Conservation (phyloP, 2,797 vertebrate species). For the Acanthurus lineatus region DNA sequence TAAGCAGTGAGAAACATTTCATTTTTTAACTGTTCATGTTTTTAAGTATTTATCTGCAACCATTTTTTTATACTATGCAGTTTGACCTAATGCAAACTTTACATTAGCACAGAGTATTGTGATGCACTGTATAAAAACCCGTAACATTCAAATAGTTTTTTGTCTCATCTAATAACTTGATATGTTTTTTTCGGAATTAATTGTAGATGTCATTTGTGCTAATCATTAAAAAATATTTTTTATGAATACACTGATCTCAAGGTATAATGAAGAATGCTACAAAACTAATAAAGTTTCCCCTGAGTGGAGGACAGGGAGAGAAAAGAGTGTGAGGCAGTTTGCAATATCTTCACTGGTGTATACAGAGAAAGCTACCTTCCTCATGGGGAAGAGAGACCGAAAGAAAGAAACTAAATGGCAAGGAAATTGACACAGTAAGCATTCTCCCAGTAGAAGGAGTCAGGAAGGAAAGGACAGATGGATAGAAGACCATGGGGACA, state of each 20-base stretch:
- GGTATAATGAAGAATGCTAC: not conserved
- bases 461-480: conserved; percentile 2
- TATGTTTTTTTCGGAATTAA: not conserved
- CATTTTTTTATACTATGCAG: too few relatives aligned
- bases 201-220: not conserved
- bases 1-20: not conserved
- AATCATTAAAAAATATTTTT: not conserved
- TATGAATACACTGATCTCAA: not conserved
- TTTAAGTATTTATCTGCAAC: too few relatives aligned
- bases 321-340: not conserved
- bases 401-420: conserved; percentile 45
- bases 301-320: conserved; percentile 2
- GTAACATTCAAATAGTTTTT: not conserved
- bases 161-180: not conserved
- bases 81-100: not conserved
- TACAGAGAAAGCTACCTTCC: conserved; percentile 14
- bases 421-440: conserved; percentile 54
- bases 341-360: conserved; percentile 4
- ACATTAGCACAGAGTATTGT: not conserved
- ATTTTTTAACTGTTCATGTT: too few relatives aligned
- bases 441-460: conserved; percentile 33
- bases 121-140: not conserved
- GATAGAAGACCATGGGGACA: conserved; percentile 21
- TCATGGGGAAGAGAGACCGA: conserved; percentile 12
- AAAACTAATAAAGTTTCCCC: conserved; percentile 1